Percentiles rank a stretch among this genome's conserved stretches.
Evolutionary conservation across 2,797 vertebrate species (phyloP).

Genomic region (Dallia pectoralis): DNA sequence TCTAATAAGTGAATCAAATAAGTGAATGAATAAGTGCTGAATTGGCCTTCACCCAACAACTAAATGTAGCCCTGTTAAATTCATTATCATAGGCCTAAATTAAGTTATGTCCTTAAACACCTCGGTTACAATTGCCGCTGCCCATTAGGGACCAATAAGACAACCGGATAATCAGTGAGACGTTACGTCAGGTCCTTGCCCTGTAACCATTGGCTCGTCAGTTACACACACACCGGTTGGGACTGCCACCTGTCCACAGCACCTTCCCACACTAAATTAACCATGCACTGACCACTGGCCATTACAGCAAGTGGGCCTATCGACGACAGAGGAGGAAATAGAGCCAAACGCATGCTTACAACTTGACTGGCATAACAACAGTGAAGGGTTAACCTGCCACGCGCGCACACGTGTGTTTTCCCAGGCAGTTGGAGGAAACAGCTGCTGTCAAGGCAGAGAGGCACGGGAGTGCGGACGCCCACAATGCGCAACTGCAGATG

Average conservation of each 20-base stretch:
- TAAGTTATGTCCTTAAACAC: background rate
- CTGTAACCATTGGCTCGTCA: background rate
- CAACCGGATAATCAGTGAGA: background rate
- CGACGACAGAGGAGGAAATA: background rate
- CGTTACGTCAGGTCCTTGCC: background rate
- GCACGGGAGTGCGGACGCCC: conserved; percentile 31
- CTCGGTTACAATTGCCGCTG: background rate
- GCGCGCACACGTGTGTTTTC: background rate
- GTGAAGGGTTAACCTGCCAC: conserved; percentile 7
- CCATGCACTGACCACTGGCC: background rate
- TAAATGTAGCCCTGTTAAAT: background rate
- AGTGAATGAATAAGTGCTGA: background rate
- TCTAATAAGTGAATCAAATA: background rate
- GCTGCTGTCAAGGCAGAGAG: conserved; percentile 47
- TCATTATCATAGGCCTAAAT: background rate
- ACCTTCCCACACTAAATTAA: background rate
- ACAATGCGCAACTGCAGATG: conserved; percentile 43
- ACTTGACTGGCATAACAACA: background rate
- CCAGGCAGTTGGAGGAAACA: conserved; percentile 28
- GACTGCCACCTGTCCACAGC: background rate
- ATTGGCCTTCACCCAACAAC: background rate
- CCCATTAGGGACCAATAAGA: background rate
- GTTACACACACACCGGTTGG: background rate
- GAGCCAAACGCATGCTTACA: background rate
- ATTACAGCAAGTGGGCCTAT: background rate